Conservation (phyloP, 2,888 invertebrate species). For the Tuberolachnus salignus region DNA sequence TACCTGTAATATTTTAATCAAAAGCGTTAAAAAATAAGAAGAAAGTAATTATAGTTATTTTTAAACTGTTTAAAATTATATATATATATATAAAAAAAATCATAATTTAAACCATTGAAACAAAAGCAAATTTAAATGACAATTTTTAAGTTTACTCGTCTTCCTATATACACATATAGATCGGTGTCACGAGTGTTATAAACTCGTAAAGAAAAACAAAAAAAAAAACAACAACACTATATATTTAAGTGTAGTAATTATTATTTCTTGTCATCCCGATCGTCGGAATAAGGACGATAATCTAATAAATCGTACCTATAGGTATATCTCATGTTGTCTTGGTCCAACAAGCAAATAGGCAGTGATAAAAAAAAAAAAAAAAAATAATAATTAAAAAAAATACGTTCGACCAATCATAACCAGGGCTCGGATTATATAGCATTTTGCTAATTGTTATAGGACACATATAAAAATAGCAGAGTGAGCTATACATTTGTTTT, state of each 20-base stretch:
- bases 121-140: too few relatives aligned
- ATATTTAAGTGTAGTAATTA: not conserved
- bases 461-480: too few relatives aligned
- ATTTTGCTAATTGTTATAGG: too few relatives aligned
- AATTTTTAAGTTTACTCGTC: too few relatives aligned
- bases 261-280: not conserved
- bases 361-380: not conserved
- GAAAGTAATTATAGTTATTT: too few relatives aligned
- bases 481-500: too few relatives aligned
- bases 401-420: slow-evolving; percentile 12
- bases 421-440: not conserved
- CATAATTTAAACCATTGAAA: too few relatives aligned
- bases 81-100: too few relatives aligned
- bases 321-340: slow-evolving; percentile 7
- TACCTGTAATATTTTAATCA: too few relatives aligned
- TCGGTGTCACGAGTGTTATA: not conserved
- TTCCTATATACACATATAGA: too few relatives aligned
- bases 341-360: slow-evolving; percentile 42
- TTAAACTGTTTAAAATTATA: too few relatives aligned
- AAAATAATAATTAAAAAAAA: not conserved
- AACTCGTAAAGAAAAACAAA: not conserved
- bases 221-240: not conserved
- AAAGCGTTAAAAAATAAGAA: too few relatives aligned
- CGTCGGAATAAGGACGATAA: slow-evolving; percentile 13
- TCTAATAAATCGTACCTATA: slow-evolving; percentile 9